A percentile compares a stretch with the other conserved stretches of the same genome.
phyloP scores from a whole-genome alignment of 2,888 invertebrate species.

The Nezara viridula region DNA sequence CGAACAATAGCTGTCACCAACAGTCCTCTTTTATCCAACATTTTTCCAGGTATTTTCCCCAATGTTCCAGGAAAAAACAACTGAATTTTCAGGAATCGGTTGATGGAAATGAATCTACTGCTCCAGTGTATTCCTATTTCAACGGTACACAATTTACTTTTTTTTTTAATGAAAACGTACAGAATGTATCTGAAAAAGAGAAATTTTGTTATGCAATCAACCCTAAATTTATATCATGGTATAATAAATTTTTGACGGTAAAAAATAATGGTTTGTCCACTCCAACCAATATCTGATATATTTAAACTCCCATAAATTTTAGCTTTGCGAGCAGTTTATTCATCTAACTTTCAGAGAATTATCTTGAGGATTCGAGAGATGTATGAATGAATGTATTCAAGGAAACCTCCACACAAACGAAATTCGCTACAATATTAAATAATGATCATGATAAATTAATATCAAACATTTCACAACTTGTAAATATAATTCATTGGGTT shows the following conservation, averaged over 20 bases:
- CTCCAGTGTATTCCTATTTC: not conserved
- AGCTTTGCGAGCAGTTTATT: no score
- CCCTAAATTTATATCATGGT: not conserved
- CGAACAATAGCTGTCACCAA: not conserved
- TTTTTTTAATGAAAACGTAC: constrained; percentile 1
- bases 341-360: no score
- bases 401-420: no score
- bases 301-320: no score
- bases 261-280: no score
- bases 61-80: not conserved
- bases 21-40: not conserved
- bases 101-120: not conserved
- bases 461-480: no score
- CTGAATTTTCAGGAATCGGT: not conserved
- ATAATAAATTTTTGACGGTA: not conserved
- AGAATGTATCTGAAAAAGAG: not conserved
- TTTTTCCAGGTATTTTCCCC: constrained; percentile 30
- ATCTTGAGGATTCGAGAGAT: no score
- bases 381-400: no score
- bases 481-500: no score
- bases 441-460: no score
- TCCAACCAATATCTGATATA: no score
- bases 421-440: no score
- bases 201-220: not conserved
- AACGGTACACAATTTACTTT: not conserved